Evolutionary conservation across 2,113 vertebrate genomes (phyloP).

Genomic region (Xenus cinereus): DNA sequence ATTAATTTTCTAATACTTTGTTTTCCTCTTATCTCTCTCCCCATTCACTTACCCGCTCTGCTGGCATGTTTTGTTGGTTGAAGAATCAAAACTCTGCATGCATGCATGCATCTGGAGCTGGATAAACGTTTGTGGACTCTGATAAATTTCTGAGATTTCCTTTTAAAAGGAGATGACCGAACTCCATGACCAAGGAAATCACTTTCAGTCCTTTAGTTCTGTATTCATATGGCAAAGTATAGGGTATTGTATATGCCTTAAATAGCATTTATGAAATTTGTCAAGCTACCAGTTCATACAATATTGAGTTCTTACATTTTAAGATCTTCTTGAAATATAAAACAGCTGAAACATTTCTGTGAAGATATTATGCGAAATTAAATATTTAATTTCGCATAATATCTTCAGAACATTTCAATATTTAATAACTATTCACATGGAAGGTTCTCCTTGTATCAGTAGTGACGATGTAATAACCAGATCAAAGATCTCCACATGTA

Average conservation of each 20-base stretch:
- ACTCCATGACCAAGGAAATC: neutral
- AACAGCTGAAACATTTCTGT: neutral
- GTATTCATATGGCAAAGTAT: neutral
- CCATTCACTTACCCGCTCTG: neutral
- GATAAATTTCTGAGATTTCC: neutral
- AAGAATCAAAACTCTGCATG: neutral
- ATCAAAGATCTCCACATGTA: neutral
- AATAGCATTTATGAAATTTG: neutral
- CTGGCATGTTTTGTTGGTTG: neutral
- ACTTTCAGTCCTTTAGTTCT: neutral
- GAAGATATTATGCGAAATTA: constrained; percentile 3
- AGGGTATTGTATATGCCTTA: neutral
- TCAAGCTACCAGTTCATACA: neutral
- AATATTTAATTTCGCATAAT: constrained; percentile 31
- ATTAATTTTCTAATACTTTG: neutral
- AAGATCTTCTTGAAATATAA: constrained; percentile 12
- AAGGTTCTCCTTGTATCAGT: neutral
- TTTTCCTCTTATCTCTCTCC: neutral
- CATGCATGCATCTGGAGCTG: neutral
- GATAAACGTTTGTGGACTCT: neutral
- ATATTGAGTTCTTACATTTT: constrained; percentile 8
- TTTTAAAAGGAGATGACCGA: neutral
- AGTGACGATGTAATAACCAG: neutral
- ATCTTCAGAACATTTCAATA: constrained; percentile 32
- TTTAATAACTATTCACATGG: constrained; percentile 24